Conservation (phyloP, 2,113 vertebrate species). For the Megaceryle maxima region DNA sequence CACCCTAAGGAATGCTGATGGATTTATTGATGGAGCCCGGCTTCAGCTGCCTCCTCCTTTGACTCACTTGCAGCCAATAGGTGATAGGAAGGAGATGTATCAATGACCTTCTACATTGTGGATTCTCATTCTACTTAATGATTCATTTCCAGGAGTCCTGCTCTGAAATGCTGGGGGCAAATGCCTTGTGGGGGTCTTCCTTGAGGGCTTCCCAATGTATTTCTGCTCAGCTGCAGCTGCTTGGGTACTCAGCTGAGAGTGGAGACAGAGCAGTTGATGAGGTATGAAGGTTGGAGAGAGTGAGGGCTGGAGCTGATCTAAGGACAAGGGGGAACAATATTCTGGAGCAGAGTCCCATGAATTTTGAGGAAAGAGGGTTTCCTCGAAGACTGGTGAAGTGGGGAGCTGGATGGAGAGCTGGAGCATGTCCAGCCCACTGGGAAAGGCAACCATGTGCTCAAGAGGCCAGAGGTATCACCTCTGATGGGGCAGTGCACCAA, state of each 20-base stretch:
- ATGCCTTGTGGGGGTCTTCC: accelerated
- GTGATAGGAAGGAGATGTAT: background rate
- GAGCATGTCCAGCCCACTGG: accelerated
- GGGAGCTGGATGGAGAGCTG: background rate
- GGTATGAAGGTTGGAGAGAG: background rate
- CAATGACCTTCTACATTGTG: accelerated
- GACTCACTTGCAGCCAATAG: constrained; percentile 3
- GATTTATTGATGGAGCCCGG: background rate
- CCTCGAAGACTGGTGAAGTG: accelerated
- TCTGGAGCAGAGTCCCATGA: background rate
- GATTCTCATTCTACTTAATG: background rate
- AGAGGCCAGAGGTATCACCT: background rate
- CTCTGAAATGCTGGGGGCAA: background rate
- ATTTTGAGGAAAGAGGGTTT: background rate
- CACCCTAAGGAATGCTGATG: constrained; percentile 44
- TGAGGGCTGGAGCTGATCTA: background rate
- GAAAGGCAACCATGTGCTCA: background rate
- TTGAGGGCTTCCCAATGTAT: accelerated
- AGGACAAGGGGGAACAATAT: background rate
- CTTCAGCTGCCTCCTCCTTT: background rate
- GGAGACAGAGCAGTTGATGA: background rate
- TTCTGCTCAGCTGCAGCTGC: background rate
- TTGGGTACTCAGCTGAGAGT: background rate
- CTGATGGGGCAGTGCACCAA: background rate
- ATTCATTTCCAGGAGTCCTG: background rate